Percentiles rank a stretch among this genome's conserved stretches.
Conservation (phyloP, 2,888 invertebrate species). For the Ophonus ardosiacus region DNA sequence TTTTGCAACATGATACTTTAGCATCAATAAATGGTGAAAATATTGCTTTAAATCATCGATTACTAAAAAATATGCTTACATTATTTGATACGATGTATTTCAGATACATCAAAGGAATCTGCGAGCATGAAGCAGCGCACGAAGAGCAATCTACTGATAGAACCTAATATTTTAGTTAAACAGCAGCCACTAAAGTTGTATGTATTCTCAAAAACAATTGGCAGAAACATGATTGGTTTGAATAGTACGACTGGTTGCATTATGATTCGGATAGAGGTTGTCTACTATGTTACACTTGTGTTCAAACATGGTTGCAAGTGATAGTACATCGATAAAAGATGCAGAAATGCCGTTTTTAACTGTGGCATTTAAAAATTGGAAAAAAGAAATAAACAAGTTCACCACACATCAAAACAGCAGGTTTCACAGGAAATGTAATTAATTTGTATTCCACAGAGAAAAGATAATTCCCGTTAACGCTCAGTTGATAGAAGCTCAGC, state of each 20-base stretch:
- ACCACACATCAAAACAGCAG: conserved; percentile 1
- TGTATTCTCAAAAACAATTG: too few relatives aligned
- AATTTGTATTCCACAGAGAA: conserved; percentile 17
- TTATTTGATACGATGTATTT: too few relatives aligned
- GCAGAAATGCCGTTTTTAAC: conserved; percentile 19
- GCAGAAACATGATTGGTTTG: conserved; percentile 9
- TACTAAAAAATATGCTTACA: too few relatives aligned
- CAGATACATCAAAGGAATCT: too few relatives aligned
- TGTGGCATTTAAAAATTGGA: conserved; percentile 17
- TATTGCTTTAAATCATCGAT: too few relatives aligned
- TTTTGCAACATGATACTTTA: too few relatives aligned
- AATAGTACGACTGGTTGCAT: neutral
- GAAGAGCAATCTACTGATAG: too few relatives aligned
- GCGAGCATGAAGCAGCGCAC: too few relatives aligned
- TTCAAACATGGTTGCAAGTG: conserved; percentile 12
- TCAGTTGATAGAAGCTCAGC: conserved; percentile 14
- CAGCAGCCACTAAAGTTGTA: too few relatives aligned
- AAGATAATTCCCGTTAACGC: neutral
- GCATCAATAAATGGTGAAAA: too few relatives aligned
- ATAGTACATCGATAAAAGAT: neutral
- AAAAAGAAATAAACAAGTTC: neutral
- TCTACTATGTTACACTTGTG: conserved; percentile 21
- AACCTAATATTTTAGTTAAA: too few relatives aligned
- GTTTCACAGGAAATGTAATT: neutral
- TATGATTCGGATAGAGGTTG: conserved; percentile 14